Percentiles rank a stretch among this genome's conserved stretches.
phyloP scores from a whole-genome alignment of 1,140 invertebrate species.

The Ephestia elutella region DNA sequence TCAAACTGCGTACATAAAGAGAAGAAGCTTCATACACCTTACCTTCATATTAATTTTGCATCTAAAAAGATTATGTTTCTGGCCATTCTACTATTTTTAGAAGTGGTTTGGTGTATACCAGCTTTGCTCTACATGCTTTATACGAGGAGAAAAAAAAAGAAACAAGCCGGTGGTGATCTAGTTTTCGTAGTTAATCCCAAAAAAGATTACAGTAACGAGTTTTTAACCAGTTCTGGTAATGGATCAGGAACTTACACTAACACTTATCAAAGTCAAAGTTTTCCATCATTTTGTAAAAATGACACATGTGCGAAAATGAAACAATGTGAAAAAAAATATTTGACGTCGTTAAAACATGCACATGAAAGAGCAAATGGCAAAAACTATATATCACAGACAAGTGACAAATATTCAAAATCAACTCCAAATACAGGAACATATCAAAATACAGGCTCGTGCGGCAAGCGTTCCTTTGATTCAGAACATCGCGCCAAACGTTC shows the following conservation, averaged over 20 bases:
- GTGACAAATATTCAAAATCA: no score
- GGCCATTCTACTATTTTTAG: constrained; percentile 42
- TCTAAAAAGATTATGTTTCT: constrained; percentile 46
- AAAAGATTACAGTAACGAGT: not conserved
- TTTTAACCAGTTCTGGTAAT: not conserved
- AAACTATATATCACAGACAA: no score
- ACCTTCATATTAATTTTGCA: constrained; percentile 20
- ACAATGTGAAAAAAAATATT: not conserved
- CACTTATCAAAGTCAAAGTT: no score
- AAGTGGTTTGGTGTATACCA: constrained; percentile 56
- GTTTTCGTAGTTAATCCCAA: not conserved
- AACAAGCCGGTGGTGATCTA: not conserved
- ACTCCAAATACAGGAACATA: no score
- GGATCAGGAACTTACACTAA: not conserved
- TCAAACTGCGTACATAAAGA: no score
- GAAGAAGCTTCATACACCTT: not conserved
- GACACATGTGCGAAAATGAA: not conserved
- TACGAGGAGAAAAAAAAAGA: constrained; percentile 23
- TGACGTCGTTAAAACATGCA: no score
- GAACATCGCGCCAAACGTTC: no score
- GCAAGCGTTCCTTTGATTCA: no score
- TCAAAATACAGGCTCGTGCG: no score
- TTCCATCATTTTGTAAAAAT: not conserved
- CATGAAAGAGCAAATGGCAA: no score
- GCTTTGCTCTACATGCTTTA: constrained; percentile 36